A percentile compares a stretch with the other conserved stretches of the same genome.
Conservation (phyloP, 2,797 vertebrate genomes). For the Melanotaenia trifasciata region DNA sequence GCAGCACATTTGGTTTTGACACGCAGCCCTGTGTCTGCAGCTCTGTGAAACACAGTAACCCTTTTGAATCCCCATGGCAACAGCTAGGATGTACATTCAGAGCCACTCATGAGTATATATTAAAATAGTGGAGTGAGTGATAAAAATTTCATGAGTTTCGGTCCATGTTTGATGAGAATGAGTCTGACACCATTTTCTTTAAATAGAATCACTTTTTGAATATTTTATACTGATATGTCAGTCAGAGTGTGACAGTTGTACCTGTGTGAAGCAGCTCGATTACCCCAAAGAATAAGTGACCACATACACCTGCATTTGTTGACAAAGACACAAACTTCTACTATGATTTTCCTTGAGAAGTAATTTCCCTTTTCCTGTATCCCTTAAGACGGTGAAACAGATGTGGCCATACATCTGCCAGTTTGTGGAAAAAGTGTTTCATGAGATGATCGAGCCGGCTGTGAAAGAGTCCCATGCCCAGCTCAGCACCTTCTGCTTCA, state of each 20-base stretch:
- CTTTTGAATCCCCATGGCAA: conserved; percentile 48
- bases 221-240: conserved; percentile 25
- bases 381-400: conserved; percentile 91
- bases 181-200: conserved; percentile 22
- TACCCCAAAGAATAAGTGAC: not conserved
- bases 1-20: conserved; percentile 43
- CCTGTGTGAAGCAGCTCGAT: not conserved
- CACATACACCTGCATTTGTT: no score
- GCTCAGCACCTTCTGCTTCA: conserved; percentile 96
- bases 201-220: conserved; percentile 22
- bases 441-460: conserved; percentile 92
- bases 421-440: conserved; percentile 94
- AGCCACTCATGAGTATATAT: conserved; percentile 14
- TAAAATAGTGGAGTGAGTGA: not conserved
- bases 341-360: no score
- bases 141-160: conserved; percentile 29
- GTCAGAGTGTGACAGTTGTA: not conserved
- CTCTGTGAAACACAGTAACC: conserved; percentile 26
- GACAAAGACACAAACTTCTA: not conserved
- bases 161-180: conserved; percentile 5
- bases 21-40: conserved; percentile 37
- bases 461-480: conserved; percentile 91
- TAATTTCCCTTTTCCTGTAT: not conserved
- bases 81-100: conserved; percentile 38
- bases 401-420: conserved; percentile 98